Evolutionary conservation across 2,113 vertebrate species (phyloP).

Genomic region (Pristiophorus japonicus): DNA sequence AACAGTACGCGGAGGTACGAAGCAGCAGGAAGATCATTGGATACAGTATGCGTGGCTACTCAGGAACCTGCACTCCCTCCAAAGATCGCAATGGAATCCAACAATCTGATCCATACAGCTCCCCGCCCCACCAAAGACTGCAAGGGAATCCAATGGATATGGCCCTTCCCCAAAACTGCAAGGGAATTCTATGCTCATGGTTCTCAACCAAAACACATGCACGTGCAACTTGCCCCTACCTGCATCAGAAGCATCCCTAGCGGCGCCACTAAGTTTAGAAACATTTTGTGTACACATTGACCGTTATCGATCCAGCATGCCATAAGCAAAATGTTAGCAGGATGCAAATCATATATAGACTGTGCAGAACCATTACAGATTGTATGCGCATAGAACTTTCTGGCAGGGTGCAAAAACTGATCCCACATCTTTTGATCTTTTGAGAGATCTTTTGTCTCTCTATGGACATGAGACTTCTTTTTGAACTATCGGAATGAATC

Average conservation of each 20-base stretch:
- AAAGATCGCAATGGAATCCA: constrained; percentile 3
- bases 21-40: neutral
- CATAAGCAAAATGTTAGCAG: constrained; percentile 12
- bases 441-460: neutral
- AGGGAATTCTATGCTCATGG: constrained; percentile 30
- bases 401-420: constrained; percentile 30
- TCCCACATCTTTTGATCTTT: no score
- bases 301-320: neutral
- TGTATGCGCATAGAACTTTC: constrained; percentile 16
- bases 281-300: constrained; percentile 29
- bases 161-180: constrained; percentile 20
- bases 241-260: neutral
- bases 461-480: neutral
- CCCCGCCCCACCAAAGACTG: neutral
- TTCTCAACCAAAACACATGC: neutral
- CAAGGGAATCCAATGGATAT: constrained; percentile 34
- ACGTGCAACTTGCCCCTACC: neutral
- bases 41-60: no score
- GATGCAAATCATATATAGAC: neutral
- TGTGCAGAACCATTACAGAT: neutral
- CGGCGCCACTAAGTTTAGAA: neutral
- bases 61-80: neutral
- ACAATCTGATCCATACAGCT: constrained; percentile 22
- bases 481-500: neutral
- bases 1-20: no score